phyloP scores from a whole-genome alignment of 2,797 vertebrate genomes.

The Bovichtus variegatus region DNA sequence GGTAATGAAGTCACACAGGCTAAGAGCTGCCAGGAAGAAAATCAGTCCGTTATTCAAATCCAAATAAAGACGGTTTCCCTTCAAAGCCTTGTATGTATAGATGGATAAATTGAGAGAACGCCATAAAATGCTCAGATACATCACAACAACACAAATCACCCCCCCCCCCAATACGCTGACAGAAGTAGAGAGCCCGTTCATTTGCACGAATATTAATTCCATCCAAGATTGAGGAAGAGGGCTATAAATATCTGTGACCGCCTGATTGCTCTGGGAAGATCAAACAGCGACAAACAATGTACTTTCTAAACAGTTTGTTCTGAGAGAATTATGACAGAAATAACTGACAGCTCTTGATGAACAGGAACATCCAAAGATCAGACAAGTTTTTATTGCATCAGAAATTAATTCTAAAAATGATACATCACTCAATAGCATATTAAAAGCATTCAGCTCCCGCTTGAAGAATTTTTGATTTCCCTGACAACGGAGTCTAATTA shows the following conservation, averaged over 20 bases:
- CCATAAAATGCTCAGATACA: slow-evolving; percentile 51
- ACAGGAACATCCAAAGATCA: slow-evolving; percentile 81
- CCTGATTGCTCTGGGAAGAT: slow-evolving; percentile 71
- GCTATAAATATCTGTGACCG: slow-evolving; percentile 82
- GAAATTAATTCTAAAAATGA: slow-evolving; percentile 82
- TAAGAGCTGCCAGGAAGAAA: slow-evolving; percentile 70
- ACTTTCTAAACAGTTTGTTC: slow-evolving; percentile 81
- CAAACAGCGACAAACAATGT: slow-evolving; percentile 76
- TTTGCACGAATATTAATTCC: slow-evolving; percentile 76
- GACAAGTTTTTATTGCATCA: slow-evolving; percentile 79
- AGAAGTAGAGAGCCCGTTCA: slow-evolving; percentile 64
- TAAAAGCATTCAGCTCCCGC: slow-evolving; percentile 74
- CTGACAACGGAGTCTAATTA: slow-evolving; percentile 80
- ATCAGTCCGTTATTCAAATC: slow-evolving; percentile 41
- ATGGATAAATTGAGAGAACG: slow-evolving; percentile 29
- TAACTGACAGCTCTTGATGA: slow-evolving; percentile 81
- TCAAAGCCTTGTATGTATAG: slow-evolving; percentile 35
- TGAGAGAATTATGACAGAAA: slow-evolving; percentile 78
- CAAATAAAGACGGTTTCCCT: slow-evolving; percentile 55
- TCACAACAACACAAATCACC: slow-evolving; percentile 68
- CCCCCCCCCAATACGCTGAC: slow-evolving; percentile 36
- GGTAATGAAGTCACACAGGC: slow-evolving; percentile 74
- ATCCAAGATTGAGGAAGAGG: slow-evolving; percentile 63
- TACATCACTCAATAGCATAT: slow-evolving; percentile 76
- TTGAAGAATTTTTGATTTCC: slow-evolving; percentile 77